Percentiles rank a stretch among this genome's conserved stretches.
Evolutionary conservation across 2,113 vertebrate species (phyloP).

Genomic region (Psephotus haematonotus): DNA sequence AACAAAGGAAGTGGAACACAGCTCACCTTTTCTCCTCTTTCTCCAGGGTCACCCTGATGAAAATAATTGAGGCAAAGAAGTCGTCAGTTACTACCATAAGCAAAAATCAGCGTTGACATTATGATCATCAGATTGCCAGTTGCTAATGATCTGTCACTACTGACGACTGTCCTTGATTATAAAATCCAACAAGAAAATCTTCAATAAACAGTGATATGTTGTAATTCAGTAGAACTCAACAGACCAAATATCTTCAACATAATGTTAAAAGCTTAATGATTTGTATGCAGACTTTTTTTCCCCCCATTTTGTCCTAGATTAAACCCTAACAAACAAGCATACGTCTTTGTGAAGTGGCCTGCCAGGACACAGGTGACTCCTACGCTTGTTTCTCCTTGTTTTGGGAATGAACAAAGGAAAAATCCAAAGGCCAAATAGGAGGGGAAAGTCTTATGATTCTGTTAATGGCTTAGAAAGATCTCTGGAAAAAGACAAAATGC

Average conservation of each 20-base stretch:
- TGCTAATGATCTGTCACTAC: not conserved
- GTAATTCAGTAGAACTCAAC: not conserved
- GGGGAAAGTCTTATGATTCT: not conserved
- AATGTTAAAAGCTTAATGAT: not conserved
- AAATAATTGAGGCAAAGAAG: conserved; percentile 53
- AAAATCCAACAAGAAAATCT: not conserved
- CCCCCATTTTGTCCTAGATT: not conserved
- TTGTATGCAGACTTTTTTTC: not conserved
- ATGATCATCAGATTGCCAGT: not conserved
- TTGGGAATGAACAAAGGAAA: not conserved
- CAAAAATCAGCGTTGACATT: not conserved
- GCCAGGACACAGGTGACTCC: not conserved
- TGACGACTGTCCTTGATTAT: not conserved
- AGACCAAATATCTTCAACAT: not conserved
- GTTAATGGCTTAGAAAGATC: not conserved
- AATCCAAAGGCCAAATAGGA: not conserved
- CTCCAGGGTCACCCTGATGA: conserved; percentile 92
- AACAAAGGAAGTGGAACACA: not conserved
- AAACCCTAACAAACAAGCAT: not conserved
- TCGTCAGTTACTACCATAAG: not conserved
- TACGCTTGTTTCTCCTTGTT: not conserved
- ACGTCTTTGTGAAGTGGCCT: not conserved
- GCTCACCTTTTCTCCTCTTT: conserved; percentile 93
- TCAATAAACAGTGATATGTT: not conserved
- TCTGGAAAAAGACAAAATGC: not conserved